Base-by-base conservation (phyloP, 2,888 invertebrate genomes). In the Drosophila anomelani region DNA sequence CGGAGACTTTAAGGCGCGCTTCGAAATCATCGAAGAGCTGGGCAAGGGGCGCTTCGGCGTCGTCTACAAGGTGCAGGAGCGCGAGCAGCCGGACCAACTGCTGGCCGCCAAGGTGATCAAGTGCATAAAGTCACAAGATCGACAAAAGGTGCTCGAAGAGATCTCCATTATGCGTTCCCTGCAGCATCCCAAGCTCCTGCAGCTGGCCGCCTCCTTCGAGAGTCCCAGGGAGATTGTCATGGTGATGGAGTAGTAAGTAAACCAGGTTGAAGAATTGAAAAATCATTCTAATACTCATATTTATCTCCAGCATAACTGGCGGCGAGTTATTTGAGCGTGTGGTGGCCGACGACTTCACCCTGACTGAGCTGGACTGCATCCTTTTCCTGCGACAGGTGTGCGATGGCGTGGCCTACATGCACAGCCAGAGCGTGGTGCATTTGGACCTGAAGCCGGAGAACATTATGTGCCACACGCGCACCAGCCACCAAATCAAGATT, bases 391-490 rank as follows among this genome's bases (percentile, higher is more conserved):
- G 96, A 46, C 98, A 98, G 93, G 97, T 98, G 55, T 97, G 97
- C 92, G 97, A 97, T 89, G 98, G 97, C 3, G 96, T 98, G 6
- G 94, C 95, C 57, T 98, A 97, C 90, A 97, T 99, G 95, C 98
- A 98, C 92, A 93, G 94, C 26, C 95, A 95, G 86, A 95, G 95
- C 76, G 95, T 98, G 69, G 96, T 97, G 46, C 98, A 98, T 93
- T 93, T 98, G 78, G 98, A 98, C 92, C 93, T 98, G 71, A 98
- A 98, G 94, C 98, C 98, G 0, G 98, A 98, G 93, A 99, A 99
- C 91, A 98, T 99, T 60, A 96, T 99, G 94, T 98, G 98, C 92
- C 94, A 96, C 59, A 96, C 96, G 6, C 94, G 96, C 69, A 96
- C 96, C 44, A 97, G 97, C 12, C 95, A 97, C 93, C 95, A 92